Percentiles rank a stretch among this genome's conserved stretches.
phyloP scores from a whole-genome alignment of 2,888 invertebrate species.

The Hyalella azteca region DNA sequence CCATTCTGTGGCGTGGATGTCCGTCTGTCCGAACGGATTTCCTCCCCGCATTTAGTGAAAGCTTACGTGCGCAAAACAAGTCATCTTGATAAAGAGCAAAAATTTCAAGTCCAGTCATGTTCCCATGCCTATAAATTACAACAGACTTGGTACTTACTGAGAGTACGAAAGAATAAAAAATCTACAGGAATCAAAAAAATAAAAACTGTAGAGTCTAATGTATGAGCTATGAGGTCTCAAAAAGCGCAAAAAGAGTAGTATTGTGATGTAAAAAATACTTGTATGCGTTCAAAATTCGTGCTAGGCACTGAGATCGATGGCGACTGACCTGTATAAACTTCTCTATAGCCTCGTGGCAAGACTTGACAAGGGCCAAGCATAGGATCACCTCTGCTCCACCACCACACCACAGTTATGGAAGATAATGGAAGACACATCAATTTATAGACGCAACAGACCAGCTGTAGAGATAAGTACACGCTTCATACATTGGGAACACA shows the following conservation, averaged over 20 bases:
- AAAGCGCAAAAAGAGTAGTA: background rate
- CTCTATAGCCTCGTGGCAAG: conserved; percentile 41
- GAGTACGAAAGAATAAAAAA: background rate
- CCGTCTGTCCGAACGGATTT: conserved; percentile 5
- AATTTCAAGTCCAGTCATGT: background rate
- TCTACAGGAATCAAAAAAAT: background rate
- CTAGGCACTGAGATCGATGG: background rate
- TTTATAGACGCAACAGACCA: conserved; percentile 14
- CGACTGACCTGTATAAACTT: conserved; percentile 41
- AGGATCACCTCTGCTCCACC: conserved; percentile 28
- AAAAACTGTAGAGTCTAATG: conserved; percentile 15
- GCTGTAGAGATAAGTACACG: background rate
- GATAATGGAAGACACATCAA: conserved; percentile 29
- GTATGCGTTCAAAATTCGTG: conserved; percentile 26
- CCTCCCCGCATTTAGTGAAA: background rate
- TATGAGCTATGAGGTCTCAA: conserved; percentile 15
- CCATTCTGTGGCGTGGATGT: conserved; percentile 11
- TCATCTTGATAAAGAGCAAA: background rate
- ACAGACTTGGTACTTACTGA: conserved; percentile 16
- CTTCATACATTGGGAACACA: conserved; percentile 4
- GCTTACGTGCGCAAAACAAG: background rate
- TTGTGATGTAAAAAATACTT: conserved; percentile 16
- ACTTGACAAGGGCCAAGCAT: conserved; percentile 44
- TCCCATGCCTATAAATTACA: background rate
- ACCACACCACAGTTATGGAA: background rate